A percentile compares a stretch with the other conserved stretches of the same genome.
These are phyloP conservation scores for Mugil cephalus DNA, from an alignment of 2,113 vertebrate species.

Conservation along the genomic window DNA sequence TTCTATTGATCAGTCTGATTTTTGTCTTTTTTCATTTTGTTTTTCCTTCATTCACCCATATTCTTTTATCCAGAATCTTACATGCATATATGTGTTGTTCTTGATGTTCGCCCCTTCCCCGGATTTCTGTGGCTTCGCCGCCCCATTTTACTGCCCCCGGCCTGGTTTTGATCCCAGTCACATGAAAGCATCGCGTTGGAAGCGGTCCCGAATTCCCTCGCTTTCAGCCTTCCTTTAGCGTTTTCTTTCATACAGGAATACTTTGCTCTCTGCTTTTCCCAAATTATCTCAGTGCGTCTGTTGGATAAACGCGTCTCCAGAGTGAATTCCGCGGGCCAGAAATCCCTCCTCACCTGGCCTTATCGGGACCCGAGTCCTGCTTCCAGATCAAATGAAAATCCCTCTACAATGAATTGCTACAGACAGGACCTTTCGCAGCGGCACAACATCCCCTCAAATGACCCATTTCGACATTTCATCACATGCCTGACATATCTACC, in stretches of 20 bases:
- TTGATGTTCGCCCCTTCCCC: conserved; percentile 22
- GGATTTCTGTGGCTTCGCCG: conserved; percentile 22
- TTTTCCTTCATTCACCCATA: neutral
- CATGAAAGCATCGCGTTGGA: conserved; percentile 41
- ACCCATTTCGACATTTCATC: conserved; percentile 64
- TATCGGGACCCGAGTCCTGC: conserved; percentile 44
- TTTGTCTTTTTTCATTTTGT: neutral
- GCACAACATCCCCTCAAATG: conserved; percentile 44
- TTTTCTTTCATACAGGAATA: conserved; percentile 63
- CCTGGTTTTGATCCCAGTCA: conserved; percentile 55
- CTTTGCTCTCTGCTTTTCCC: conserved; percentile 35
- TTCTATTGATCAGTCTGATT: conserved; percentile 35
- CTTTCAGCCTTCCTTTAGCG: conserved; percentile 41
- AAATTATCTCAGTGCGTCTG: conserved; percentile 39
- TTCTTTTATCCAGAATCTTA: conserved; percentile 24
- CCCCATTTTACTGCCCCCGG: conserved; percentile 2
- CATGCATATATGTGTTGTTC: conserved; percentile 16
- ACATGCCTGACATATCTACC: conserved; percentile 56
- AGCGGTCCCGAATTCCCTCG: conserved; percentile 34
- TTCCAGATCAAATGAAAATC: conserved; percentile 72
- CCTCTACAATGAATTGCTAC: conserved; percentile 57
- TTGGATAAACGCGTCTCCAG: conserved; percentile 29
- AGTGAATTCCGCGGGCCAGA: conserved; percentile 55
- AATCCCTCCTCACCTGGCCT: conserved; percentile 59
- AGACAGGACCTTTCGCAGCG: conserved; percentile 70